phyloP scores from a whole-genome alignment of 1,140 invertebrate species.

The Drosophila rhopaloa region DNA sequence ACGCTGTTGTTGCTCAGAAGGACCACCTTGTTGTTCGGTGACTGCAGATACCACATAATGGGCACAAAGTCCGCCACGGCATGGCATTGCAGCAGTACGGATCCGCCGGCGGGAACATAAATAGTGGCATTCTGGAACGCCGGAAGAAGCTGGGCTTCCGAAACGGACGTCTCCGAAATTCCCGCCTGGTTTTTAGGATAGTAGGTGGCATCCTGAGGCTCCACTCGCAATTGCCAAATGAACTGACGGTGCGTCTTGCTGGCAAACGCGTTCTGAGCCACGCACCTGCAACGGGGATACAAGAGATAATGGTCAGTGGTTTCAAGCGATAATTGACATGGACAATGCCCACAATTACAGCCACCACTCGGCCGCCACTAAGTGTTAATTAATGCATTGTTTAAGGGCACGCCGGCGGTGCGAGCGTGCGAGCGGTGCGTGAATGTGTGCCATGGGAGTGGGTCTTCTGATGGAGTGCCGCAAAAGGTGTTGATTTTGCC shows the following conservation, averaged over 20 bases:
- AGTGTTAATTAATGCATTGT: conserved; percentile 76
- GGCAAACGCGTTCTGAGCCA: conserved; percentile 72
- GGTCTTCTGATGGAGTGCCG: conserved; percentile 27
- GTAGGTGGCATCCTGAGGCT: conserved; percentile 24
- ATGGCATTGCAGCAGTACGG: conserved; percentile 62
- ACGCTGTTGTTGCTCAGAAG: conserved; percentile 73
- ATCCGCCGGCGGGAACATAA: conserved; percentile 63
- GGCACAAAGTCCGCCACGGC: conserved; percentile 60
- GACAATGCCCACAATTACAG: conserved; percentile 60
- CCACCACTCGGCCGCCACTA: conserved; percentile 44
- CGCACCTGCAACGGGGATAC: conserved; percentile 70
- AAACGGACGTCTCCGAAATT: conserved; percentile 9
- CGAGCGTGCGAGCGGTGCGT: conserved; percentile 33
- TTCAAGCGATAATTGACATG: conserved; percentile 60
- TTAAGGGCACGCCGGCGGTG: conserved; percentile 25
- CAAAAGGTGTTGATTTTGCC: conserved; percentile 70
- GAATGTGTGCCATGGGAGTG: conserved; percentile 13
- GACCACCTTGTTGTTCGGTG: conserved; percentile 39
- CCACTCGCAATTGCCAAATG: conserved; percentile 63
- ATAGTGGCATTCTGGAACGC: conserved; percentile 72
- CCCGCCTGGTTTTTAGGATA: conserved; percentile 25
- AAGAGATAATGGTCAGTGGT: conserved; percentile 37
- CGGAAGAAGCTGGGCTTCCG: conserved; percentile 62
- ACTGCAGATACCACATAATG: conserved; percentile 73
- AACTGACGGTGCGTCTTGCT: conserved; percentile 70